Base-by-base conservation (phyloP, 2,888 invertebrate genomes). In the Xestoiulus laeticollis region DNA sequence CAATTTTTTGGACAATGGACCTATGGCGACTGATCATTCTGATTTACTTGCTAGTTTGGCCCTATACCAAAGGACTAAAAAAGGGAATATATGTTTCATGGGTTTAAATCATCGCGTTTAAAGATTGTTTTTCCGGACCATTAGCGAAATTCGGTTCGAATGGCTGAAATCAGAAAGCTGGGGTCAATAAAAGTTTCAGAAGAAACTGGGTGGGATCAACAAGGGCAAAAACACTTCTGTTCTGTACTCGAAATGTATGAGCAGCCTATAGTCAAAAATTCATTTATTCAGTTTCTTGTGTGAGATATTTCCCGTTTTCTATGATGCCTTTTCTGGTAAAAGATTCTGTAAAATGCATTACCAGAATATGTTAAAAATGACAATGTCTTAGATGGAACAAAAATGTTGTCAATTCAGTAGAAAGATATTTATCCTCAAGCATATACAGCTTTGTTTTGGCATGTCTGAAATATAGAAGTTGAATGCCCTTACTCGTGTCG, bases 101-200 rank as follows among this genome's bases (percentile, higher is more conserved):
- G 68, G 68, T 26, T 68, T 68, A 68, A 68, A 68, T 68, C 68
- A 68, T 68, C 68, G 68, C 68, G 68, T 68, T 68, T 68, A 8
- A 26, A 68, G 68, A 68, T 68, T 26, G 68, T 68, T 68, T 48
- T 68, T 26, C 22, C 68, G 68, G 22, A 10, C 68, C 68, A 68
- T 68, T 68, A 68, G 26, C 68, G 68, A 68, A 68, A 68, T 68
- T 68, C 26, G n/a, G 26, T 68, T 68, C 68, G 68, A 68, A 68
- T 68, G 68, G 12, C 68, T 68, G 26, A 68, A 22, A 22, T 68
- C 68, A 26, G 10, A 26, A 12, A 68, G 68, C 22, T 68, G 26
- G 68, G 68, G 68, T 68, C 68, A 68, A 68, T 68, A 68, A 26
- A 68, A 26, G 68, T 68, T 68, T 26, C 68, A 68, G 68, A 26